Percentiles rank a stretch among this genome's conserved stretches.
Conservation (phyloP, 2,113 vertebrate species). For the Agelaius phoeniceus region DNA sequence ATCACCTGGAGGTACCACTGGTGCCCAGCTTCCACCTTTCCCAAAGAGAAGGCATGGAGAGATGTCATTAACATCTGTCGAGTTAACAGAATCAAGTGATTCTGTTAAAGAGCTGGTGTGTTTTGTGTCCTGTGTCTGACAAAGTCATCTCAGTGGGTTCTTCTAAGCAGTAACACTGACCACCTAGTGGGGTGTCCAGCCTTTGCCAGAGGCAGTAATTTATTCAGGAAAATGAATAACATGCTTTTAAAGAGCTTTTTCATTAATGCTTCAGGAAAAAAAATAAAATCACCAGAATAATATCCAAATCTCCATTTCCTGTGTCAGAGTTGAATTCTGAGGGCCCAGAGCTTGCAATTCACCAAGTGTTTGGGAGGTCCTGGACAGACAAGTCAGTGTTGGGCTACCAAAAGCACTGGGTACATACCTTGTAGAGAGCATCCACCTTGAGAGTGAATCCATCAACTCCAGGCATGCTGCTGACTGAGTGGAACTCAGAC, state of each 20-base stretch:
- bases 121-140: neutral
- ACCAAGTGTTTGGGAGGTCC: neutral
- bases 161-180: neutral
- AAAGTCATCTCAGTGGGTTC: neutral
- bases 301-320: neutral
- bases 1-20: conserved; percentile 99
- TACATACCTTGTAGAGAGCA: conserved; percentile 91
- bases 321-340: neutral
- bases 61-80: too few species aligned
- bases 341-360: neutral
- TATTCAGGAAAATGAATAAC: neutral
- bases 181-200: neutral
- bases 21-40: conserved; percentile 96
- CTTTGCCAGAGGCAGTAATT: neutral
- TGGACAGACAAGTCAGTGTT: neutral
- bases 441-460: conserved; percentile 97
- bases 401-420: neutral
- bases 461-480: conserved; percentile 90
- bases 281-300: neutral
- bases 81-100: neutral
- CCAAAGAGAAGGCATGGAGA: neutral
- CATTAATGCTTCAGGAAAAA: neutral
- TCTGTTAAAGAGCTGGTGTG: too few species aligned
- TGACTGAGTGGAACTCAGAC: conserved; percentile 82
- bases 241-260: neutral